Percentiles rank a stretch among this genome's conserved stretches.
phyloP scores from a whole-genome alignment of 2,113 vertebrate species.

The Phylloscopus trochilus region DNA sequence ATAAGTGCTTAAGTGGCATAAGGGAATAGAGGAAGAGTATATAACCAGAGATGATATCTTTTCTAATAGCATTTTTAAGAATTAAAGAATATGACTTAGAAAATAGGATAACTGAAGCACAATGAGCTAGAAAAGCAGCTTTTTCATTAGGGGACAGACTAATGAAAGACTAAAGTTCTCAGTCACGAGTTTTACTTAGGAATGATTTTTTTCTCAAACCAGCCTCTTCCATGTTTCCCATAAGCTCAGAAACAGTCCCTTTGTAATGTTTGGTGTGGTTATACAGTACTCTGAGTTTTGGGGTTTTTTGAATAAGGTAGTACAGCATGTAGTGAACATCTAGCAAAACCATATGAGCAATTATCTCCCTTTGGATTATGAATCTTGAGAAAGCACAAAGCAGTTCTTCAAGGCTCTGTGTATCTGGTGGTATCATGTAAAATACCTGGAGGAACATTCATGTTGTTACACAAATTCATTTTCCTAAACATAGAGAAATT shows the following conservation, averaged over 20 bases:
- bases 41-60: constrained; percentile 67
- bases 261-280: background rate
- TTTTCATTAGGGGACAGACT: constrained; percentile 57
- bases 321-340: background rate
- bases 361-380: constrained; percentile 25
- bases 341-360: background rate
- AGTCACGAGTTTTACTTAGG: background rate
- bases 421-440: constrained; percentile 24
- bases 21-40: constrained; percentile 65
- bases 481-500: constrained; percentile 57
- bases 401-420: constrained; percentile 15
- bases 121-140: constrained; percentile 68
- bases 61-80: constrained; percentile 73
- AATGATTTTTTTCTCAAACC: background rate
- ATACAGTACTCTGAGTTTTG: background rate
- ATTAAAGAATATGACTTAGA: constrained; percentile 64
- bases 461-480: constrained; percentile 37
- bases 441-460: constrained; percentile 42
- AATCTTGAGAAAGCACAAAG: constrained; percentile 22
- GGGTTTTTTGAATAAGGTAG: background rate
- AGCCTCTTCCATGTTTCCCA: background rate
- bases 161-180: background rate
- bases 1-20: constrained; percentile 74
- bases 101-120: constrained; percentile 67
- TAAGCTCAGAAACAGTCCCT: background rate